Evolutionary conservation across 2,797 vertebrate species (phyloP).

Genomic region (Cichlasoma orientale): DNA sequence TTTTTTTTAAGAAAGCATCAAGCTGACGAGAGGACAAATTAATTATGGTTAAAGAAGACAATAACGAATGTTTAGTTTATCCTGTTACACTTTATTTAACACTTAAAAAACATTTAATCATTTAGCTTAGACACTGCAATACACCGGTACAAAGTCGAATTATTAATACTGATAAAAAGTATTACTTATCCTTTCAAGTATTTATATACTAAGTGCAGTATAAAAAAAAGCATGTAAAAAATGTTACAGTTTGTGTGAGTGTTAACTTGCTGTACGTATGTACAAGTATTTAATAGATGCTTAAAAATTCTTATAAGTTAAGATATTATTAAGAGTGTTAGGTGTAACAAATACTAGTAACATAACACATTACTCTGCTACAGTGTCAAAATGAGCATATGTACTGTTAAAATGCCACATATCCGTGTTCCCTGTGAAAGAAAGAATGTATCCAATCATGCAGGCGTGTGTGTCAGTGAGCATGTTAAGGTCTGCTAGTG

Average conservation of each 20-base stretch:
- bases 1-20: conserved; percentile 26
- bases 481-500: not conserved
- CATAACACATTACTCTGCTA: not conserved
- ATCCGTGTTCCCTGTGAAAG: no score
- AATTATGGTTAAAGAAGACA: not conserved
- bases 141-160: not conserved
- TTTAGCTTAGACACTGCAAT: not conserved
- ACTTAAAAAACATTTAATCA: not conserved
- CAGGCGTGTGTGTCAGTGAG: not conserved
- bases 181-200: not conserved
- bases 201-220: not conserved
- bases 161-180: not conserved
- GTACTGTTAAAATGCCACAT: not conserved
- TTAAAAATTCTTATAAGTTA: not conserved
- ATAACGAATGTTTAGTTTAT: not conserved
- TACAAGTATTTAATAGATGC: not conserved
- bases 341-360: not conserved
- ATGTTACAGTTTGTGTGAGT: not conserved
- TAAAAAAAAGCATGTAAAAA: not conserved
- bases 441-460: no score
- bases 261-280: not conserved
- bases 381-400: not conserved
- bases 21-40: not conserved
- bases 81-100: not conserved
- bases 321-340: not conserved